Percentiles rank a stretch among this genome's conserved stretches.
Evolutionary conservation across 1,140 invertebrate genomes (phyloP).

Genomic region (Drosophila simulans): DNA sequence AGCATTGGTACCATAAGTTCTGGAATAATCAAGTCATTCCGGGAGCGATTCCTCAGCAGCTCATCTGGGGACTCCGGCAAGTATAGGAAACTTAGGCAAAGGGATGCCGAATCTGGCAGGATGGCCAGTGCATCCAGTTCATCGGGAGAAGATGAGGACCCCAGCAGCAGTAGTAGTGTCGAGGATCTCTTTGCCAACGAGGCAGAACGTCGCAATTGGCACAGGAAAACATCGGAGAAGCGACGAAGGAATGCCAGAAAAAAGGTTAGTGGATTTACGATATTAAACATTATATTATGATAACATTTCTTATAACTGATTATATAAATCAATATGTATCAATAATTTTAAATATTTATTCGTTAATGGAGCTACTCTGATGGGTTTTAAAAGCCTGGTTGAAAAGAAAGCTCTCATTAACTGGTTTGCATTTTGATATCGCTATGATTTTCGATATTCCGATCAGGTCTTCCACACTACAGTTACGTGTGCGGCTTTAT

Average conservation of each 20-base stretch:
- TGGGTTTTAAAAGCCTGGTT: background rate
- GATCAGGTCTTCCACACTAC: conserved; percentile 33
- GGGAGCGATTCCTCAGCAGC: conserved; percentile 59
- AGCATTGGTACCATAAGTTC: conserved; percentile 64
- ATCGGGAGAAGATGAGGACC: conserved; percentile 37
- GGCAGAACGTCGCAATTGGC: conserved; percentile 52
- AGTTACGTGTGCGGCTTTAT: conserved; percentile 38
- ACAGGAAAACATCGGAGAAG: conserved; percentile 27
- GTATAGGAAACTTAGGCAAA: conserved; percentile 55
- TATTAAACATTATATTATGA: too few relatives aligned
- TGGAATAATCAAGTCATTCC: conserved; percentile 60
- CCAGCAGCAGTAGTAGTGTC: conserved; percentile 62
- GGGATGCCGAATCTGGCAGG: conserved; percentile 52
- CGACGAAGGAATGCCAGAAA: conserved; percentile 13
- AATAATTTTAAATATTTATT: background rate
- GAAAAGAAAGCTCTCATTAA: conserved; percentile 16
- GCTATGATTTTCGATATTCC: conserved; percentile 23
- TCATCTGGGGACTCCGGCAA: conserved; percentile 26
- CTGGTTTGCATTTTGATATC: conserved; percentile 60
- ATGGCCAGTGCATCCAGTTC: conserved; percentile 9
- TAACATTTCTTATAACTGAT: too few relatives aligned
- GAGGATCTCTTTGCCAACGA: conserved; percentile 61
- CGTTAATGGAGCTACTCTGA: background rate
- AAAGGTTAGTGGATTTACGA: conserved; percentile 49
- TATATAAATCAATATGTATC: background rate